These are phyloP conservation scores for Cichlasoma orientale DNA, from an alignment of 2,797 vertebrate species.

Conservation along the genomic window DNA sequence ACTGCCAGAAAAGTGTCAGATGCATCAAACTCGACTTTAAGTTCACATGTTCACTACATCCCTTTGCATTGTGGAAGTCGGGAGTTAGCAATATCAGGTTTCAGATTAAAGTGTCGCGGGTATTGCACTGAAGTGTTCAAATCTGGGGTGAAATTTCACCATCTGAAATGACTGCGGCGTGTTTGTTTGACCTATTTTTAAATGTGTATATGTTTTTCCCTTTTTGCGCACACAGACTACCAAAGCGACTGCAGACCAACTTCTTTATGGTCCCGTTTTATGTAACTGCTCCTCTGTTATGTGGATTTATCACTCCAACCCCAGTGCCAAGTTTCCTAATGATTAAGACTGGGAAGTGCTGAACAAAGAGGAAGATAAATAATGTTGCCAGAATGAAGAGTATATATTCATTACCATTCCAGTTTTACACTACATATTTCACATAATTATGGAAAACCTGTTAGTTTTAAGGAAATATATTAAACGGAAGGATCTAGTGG, in stretches of 20 bases:
- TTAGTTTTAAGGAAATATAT: slow-evolving; percentile 36
- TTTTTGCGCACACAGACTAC: neutral
- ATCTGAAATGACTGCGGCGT: neutral
- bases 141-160: neutral
- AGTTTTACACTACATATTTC: slow-evolving; percentile 27
- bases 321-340: neutral
- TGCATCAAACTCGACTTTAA: neutral
- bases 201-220: neutral
- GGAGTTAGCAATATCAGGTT: neutral
- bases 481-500: slow-evolving; percentile 23
- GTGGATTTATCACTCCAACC: neutral
- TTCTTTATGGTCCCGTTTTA: neutral
- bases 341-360: neutral
- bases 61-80: neutral
- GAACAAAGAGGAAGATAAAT: neutral
- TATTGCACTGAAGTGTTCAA: neutral
- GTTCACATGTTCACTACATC: neutral
- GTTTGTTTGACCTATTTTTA: neutral
- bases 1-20: neutral
- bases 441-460: slow-evolving; percentile 1
- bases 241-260: neutral
- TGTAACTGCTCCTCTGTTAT: neutral
- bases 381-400: neutral
- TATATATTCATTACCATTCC: neutral
- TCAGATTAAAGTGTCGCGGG: neutral